These are phyloP conservation scores for Spisula solida DNA, from an alignment of 2,888 invertebrate genomes.

Conservation along the genomic window DNA sequence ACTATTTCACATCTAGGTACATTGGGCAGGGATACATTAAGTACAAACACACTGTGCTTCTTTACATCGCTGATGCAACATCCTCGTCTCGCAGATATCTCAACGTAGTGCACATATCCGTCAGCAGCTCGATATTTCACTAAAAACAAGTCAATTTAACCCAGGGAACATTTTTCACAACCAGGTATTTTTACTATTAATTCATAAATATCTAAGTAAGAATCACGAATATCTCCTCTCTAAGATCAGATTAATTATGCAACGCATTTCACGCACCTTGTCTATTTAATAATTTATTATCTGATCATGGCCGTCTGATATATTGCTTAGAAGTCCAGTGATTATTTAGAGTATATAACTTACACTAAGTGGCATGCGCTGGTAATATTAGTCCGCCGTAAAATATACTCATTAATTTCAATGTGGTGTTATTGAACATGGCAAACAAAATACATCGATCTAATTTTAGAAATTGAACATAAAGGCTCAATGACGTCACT, in stretches of 20 bases:
- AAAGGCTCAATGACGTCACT: no score
- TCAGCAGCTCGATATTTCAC: neutral
- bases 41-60: neutral
- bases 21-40: neutral
- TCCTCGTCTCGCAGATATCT: neutral
- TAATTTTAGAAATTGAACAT: no score
- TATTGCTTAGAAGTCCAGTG: neutral
- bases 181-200: neutral
- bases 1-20: no score
- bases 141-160: neutral
- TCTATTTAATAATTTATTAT: neutral
- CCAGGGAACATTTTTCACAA: neutral
- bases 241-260: neutral
- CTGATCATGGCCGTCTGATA: neutral
- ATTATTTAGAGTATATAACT: neutral
- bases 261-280: neutral
- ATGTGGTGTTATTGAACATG: no score
- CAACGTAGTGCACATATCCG: neutral
- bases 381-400: neutral
- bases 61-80: neutral
- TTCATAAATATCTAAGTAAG: neutral
- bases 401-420: no score
- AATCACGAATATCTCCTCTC: neutral
- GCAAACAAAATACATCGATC: no score
- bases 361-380: neutral